These are phyloP conservation scores for Ophiodon elongatus DNA, from an alignment of 2,113 vertebrate species.

Conservation along the genomic window DNA sequence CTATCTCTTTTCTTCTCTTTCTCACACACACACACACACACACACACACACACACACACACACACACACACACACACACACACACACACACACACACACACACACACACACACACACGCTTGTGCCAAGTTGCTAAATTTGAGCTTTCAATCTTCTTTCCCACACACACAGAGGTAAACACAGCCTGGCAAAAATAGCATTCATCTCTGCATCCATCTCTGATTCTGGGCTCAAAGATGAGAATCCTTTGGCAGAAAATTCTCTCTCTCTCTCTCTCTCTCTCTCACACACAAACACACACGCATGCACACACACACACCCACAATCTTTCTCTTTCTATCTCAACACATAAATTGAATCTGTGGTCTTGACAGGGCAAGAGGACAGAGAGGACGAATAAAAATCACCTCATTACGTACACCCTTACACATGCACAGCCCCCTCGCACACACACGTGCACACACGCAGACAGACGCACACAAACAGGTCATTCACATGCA, in stretches of 20 bases:
- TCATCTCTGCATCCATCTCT: conserved; percentile 58
- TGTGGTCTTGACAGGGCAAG: conserved; percentile 68
- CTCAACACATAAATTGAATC: conserved; percentile 75
- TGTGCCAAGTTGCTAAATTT: conserved; percentile 48
- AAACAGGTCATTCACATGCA: conserved; percentile 48
- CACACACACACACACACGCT: conserved; percentile 2
- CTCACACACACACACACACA: neutral
- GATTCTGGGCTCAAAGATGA: conserved; percentile 61
- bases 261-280: neutral
- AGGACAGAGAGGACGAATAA: conserved; percentile 73
- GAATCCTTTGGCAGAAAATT: conserved; percentile 57
- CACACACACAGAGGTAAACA: conserved; percentile 37
- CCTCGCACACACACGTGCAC: conserved; percentile 4
- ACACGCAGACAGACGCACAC: conserved; percentile 5
- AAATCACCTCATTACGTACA: conserved; percentile 75
- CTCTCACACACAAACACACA: conserved; percentile 5
- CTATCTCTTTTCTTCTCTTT: conserved; percentile 14
- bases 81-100: too few species aligned
- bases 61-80: neutral
- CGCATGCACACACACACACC: conserved; percentile 3
- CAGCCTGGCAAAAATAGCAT: conserved; percentile 51
- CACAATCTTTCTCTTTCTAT: conserved; percentile 27
- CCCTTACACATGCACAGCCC: conserved; percentile 1
- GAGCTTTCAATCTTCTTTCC: conserved; percentile 47
- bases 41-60: neutral